A percentile compares a stretch with the other conserved stretches of the same genome.
phyloP scores from a whole-genome alignment of 2,113 vertebrate species.

The Sturnira hondurensis region DNA sequence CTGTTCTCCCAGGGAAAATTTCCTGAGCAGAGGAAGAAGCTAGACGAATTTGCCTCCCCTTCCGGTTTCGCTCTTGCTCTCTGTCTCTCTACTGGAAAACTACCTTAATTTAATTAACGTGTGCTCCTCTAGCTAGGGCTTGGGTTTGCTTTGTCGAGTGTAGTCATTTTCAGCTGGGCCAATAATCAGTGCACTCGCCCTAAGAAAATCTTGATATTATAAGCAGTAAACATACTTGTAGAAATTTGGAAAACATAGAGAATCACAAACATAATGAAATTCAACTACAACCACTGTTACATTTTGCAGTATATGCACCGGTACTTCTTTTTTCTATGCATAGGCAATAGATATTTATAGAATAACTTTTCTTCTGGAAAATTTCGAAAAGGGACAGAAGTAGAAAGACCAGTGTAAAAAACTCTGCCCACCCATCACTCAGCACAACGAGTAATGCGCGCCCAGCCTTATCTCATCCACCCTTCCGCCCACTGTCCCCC shows the following conservation, averaged over 20 bases:
- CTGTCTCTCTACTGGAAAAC: background rate
- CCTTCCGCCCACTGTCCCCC: background rate
- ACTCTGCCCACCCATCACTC: background rate
- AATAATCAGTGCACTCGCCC: background rate
- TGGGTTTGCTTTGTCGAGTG: background rate
- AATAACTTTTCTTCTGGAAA: background rate
- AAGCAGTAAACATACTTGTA: background rate
- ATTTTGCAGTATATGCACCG: background rate
- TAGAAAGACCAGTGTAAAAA: background rate
- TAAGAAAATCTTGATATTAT: background rate
- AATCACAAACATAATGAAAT: background rate
- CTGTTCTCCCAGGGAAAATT: background rate
- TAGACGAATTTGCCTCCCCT: background rate
- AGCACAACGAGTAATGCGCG: background rate
- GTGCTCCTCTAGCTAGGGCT: background rate
- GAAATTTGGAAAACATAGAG: background rate
- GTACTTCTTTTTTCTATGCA: background rate
- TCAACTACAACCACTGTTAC: background rate
- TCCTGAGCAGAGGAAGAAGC: background rate
- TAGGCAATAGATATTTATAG: background rate
- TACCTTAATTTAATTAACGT: background rate
- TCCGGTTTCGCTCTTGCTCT: background rate
- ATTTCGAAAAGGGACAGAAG: background rate
- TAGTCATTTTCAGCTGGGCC: background rate
- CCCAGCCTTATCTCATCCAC: background rate